phyloP scores from a whole-genome alignment of 2,888 invertebrate species.

The Eucera pruinosa region DNA sequence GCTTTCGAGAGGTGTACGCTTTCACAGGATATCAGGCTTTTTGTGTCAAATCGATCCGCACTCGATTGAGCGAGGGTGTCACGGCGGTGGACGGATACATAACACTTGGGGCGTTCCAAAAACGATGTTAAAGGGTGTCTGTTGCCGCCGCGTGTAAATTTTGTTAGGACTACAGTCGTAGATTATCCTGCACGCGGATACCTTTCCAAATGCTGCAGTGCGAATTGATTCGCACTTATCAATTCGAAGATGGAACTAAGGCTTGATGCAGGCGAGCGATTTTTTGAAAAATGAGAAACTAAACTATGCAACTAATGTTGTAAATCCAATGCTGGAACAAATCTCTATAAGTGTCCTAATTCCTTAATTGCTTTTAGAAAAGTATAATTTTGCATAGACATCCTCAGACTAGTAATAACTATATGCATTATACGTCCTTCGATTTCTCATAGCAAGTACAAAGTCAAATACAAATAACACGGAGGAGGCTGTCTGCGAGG shows the following conservation, averaged over 20 bases:
- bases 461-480: constrained; percentile 29
- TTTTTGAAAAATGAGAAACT: too few species aligned
- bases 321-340: too few species aligned
- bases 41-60: constrained; percentile 74
- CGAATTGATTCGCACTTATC: neutral
- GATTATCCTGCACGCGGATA: constrained; percentile 8
- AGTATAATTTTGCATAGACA: too few species aligned
- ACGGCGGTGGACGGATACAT: constrained; percentile 61
- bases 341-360: too few species aligned
- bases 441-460: neutral
- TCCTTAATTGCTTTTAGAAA: too few species aligned
- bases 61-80: constrained; percentile 71
- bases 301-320: too few species aligned
- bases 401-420: neutral
- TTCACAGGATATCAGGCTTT: constrained; percentile 66
- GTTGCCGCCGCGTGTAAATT: constrained; percentile 48
- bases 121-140: constrained; percentile 68
- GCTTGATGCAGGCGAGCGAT: too few species aligned
- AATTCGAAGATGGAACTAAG: too few species aligned
- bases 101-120: constrained; percentile 70
- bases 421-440: neutral
- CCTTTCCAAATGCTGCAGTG: too few species aligned
- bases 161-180: constrained; percentile 32
- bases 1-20: constrained; percentile 57
- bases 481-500: neutral